phyloP scores from a whole-genome alignment of 2,888 invertebrate species.

The Scelioninae gen. 1 region DNA sequence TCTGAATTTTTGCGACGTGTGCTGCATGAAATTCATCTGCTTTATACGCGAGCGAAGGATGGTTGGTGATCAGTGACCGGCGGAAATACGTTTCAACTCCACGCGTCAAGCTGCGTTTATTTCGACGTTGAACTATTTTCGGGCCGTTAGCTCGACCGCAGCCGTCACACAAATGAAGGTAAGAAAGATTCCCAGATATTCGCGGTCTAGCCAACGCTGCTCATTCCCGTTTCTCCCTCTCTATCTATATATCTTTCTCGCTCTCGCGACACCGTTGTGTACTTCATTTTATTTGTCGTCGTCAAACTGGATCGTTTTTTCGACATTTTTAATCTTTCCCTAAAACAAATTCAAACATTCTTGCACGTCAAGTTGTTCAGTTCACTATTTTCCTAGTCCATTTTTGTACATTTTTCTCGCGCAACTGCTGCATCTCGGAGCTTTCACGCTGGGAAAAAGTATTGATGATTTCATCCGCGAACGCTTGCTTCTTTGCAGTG shows the following conservation, averaged over 20 bases:
- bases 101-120: neutral
- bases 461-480: slow-evolving; percentile 53
- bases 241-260: neutral
- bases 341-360: too few species aligned
- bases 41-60: neutral
- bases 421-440: neutral
- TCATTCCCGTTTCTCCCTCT: slow-evolving; percentile 10
- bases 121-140: slow-evolving; percentile 32
- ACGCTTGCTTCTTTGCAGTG: slow-evolving; percentile 36
- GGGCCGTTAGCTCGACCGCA: slow-evolving; percentile 45
- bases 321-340: neutral
- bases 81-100: neutral
- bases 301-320: neutral
- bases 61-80: neutral
- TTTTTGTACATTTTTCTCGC: neutral
- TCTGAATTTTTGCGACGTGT: too few species aligned
- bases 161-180: slow-evolving; percentile 56
- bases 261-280: slow-evolving; percentile 12
- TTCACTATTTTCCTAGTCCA: neutral
- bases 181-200: slow-evolving; percentile 17
- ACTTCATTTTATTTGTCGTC: slow-evolving; percentile 12
- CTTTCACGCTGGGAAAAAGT: slow-evolving; percentile 57
- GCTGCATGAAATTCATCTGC: neutral
- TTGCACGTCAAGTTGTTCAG: too few species aligned
- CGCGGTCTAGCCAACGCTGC: slow-evolving; percentile 15